These are phyloP conservation scores for Campoletis raptor DNA, from an alignment of 2,888 invertebrate species.

Conservation along the genomic window DNA sequence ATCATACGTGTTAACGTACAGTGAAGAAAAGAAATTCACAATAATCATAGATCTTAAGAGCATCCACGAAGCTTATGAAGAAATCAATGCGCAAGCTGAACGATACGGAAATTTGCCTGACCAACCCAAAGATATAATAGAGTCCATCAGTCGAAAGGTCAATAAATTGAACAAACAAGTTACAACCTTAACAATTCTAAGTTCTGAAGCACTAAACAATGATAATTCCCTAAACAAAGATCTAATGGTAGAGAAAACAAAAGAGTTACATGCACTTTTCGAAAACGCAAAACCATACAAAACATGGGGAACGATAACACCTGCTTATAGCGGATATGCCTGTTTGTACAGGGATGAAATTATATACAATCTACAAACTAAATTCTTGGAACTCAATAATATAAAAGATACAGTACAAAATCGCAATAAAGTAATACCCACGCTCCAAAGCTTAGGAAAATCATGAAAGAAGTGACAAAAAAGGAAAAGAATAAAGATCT, in stretches of 20 bases:
- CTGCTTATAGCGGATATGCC: conserved; percentile 16
- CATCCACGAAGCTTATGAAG: conserved; percentile 33
- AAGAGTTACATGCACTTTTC: not conserved
- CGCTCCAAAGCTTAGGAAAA: conserved; percentile 46
- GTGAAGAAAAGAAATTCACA: conserved; percentile 49
- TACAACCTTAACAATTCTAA: conserved; percentile 29
- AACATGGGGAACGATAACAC: conserved; percentile 51
- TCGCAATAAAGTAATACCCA: conserved; percentile 42
- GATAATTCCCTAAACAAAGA: too few species aligned
- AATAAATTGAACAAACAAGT: conserved; percentile 48
- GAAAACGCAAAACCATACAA: conserved; percentile 24
- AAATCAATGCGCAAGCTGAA: conserved; percentile 25
- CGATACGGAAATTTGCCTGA: conserved; percentile 17
- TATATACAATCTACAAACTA: conserved; percentile 32
- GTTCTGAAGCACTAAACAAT: conserved; percentile 10
- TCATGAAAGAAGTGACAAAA: conserved; percentile 33
- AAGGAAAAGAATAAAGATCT: conserved; percentile 13
- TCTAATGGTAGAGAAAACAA: not conserved
- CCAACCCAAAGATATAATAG: conserved; percentile 5
- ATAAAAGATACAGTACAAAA: conserved; percentile 38
- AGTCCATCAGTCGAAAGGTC: conserved; percentile 27
- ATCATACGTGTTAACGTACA: conserved; percentile 44
- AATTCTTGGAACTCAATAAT: conserved; percentile 35
- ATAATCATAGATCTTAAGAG: conserved; percentile 51
- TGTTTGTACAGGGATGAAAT: conserved; percentile 32